Evolutionary conservation across 2,888 invertebrate species (phyloP).

Genomic region (Dynastes maya): DNA sequence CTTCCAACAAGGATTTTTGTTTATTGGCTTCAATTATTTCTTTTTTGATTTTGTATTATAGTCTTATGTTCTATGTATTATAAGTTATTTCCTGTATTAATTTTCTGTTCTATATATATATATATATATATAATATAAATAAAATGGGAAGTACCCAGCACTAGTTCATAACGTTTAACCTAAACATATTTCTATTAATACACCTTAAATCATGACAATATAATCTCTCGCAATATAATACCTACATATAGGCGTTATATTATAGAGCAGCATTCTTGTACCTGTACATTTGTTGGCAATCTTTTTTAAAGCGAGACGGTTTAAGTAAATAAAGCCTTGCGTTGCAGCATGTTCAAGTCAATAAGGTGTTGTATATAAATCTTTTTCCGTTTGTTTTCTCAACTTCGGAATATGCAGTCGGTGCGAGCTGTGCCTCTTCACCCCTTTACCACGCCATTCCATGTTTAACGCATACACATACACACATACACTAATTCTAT

Average conservation of each 20-base stretch:
- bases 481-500: conserved; percentile 18
- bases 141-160: no score
- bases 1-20: no score
- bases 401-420: conserved; percentile 37
- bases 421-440: neutral
- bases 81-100: no score
- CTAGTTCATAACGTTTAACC: no score
- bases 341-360: conserved; percentile 40
- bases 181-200: no score
- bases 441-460: neutral
- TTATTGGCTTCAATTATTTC: no score
- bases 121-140: no score
- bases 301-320: conserved; percentile 37
- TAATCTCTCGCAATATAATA: no score
- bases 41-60: no score
- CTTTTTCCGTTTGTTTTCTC: conserved; percentile 47
- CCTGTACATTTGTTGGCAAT: conserved; percentile 36
- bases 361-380: conserved; percentile 48
- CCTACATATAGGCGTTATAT: neutral
- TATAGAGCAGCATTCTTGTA: neutral
- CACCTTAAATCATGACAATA: no score
- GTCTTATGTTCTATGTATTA: no score
- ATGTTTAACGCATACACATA: neutral
- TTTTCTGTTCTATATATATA: no score
- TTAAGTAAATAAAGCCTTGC: conserved; percentile 42